phyloP scores from a whole-genome alignment of 1,140 invertebrate species.

The Magallana ariakensis region DNA sequence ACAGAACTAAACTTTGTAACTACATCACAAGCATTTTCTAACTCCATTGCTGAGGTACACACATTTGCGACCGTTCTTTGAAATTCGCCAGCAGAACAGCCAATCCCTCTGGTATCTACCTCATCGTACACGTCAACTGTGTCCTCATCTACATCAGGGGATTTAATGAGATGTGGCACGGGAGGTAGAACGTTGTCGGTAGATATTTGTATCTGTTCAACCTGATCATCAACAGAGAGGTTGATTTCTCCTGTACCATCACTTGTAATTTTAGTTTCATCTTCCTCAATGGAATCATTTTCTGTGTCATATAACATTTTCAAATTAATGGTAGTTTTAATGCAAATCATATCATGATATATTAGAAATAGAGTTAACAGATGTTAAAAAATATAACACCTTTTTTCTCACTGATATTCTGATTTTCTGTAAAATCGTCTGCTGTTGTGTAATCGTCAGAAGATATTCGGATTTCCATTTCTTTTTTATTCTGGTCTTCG shows the following conservation, averaged over 20 bases:
- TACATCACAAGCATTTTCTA: background rate
- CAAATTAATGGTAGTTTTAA: too few species aligned
- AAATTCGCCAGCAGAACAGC: background rate
- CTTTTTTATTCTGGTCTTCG: background rate
- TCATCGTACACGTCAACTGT: background rate
- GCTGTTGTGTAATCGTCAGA: background rate
- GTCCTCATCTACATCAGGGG: background rate
- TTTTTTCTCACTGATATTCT: too few species aligned
- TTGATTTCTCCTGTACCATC: background rate
- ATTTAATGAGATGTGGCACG: slow-evolving; percentile 15
- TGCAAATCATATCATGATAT: too few species aligned
- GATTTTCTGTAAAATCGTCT: too few species aligned
- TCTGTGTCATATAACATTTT: too few species aligned
- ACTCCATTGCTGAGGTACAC: background rate
- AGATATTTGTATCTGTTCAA: background rate
- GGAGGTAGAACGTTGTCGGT: background rate
- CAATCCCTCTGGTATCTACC: background rate
- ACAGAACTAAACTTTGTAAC: background rate
- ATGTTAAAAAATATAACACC: too few species aligned
- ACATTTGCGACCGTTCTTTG: background rate
- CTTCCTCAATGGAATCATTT: background rate
- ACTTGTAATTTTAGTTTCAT: background rate
- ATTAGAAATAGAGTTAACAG: too few species aligned
- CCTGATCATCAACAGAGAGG: background rate
- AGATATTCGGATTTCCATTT: background rate